Conservation (phyloP, 2,888 invertebrate species). For the Leptopilina drosophilae region DNA sequence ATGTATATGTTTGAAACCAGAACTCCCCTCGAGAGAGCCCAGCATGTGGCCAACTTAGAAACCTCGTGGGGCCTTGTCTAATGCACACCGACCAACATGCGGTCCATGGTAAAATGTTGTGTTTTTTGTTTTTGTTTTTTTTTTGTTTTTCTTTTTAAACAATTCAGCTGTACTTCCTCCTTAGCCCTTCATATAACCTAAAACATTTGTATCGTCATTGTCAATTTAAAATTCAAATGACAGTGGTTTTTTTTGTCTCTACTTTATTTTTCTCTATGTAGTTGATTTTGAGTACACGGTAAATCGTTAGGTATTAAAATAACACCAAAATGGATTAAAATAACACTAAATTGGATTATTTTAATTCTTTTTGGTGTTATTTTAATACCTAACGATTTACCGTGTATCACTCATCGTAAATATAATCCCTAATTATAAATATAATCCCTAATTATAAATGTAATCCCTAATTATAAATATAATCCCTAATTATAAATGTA, state of each 20-base stretch:
- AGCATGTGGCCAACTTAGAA: conserved; percentile 52
- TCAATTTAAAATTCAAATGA: not conserved
- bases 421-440: too few relatives aligned
- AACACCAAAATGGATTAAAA: too few relatives aligned
- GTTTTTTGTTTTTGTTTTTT: not conserved
- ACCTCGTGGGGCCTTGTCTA: conserved; percentile 43
- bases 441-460: too few relatives aligned
- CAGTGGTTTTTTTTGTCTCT: not conserved
- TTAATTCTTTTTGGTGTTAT: too few relatives aligned
- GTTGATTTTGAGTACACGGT: too few relatives aligned
- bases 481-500: too few relatives aligned
- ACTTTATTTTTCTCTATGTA: too few relatives aligned
- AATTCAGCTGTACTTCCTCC: conserved; percentile 28
- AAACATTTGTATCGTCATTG: not conserved
- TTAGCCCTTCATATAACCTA: not conserved
- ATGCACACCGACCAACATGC: conserved; percentile 47
- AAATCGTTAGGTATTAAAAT: too few relatives aligned
- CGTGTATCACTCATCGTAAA: too few relatives aligned
- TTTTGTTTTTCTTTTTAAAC: not conserved
- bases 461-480: too few relatives aligned
- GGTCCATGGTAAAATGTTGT: conserved; percentile 47
- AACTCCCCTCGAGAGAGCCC: conserved; percentile 41
- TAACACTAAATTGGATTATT: too few relatives aligned
- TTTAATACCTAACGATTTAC: too few relatives aligned
- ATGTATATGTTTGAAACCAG: conserved; percentile 18